Evolutionary conservation across 2,888 invertebrate species (phyloP), one percentile per base, ranked within the genome.

Genomic region (Tetragonisca angustula): DNA sequence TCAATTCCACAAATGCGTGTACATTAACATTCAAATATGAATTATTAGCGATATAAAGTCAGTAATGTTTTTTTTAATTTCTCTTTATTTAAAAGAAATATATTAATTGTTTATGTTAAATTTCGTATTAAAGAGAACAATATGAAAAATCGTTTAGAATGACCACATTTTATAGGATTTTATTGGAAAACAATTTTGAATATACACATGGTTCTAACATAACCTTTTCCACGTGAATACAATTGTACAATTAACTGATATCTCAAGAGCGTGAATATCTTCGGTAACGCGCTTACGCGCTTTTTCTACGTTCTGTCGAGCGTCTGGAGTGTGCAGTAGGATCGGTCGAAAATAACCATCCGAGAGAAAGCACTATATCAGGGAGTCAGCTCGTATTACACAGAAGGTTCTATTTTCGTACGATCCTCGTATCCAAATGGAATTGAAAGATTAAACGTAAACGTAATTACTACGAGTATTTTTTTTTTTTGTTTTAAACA

Each of bases 371-470:
- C 91, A 87, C 94, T 94, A 94, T 94, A 94, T 93, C 90, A 90
- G 94, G 94, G 90, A 91, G 87, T 90, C 93, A 92, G 92, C 91
- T 94, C 94, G 90, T 91, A 84, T 94, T 94, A 94, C 94, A 91
- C 79, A 59, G 74, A 75, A 78, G 71, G 17, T 79, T 84, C 86
- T 84, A 87, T 88, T 84, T 83, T 77, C 73, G 85, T 77, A 36
- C 79, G 79, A 84, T 75, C 75, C 71, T 74, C 67, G 68, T 67
- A 59, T 78, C 56, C 76, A 70, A 85, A 76, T 71, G 72, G 68
- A 70, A 81, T 73, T 54, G 54, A 69, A 65, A 81, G 56, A 73
- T 61, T 72, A 70, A 17, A 52, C 17, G 52, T 24, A 49, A 74
- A 81, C 52, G 49, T 52, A 73, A 79, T 67, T 52, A 17, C 36